Percentiles rank a stretch among this genome's conserved stretches.
Conservation (phyloP, 2,113 vertebrate genomes). For the Pachyramphus minor region DNA sequence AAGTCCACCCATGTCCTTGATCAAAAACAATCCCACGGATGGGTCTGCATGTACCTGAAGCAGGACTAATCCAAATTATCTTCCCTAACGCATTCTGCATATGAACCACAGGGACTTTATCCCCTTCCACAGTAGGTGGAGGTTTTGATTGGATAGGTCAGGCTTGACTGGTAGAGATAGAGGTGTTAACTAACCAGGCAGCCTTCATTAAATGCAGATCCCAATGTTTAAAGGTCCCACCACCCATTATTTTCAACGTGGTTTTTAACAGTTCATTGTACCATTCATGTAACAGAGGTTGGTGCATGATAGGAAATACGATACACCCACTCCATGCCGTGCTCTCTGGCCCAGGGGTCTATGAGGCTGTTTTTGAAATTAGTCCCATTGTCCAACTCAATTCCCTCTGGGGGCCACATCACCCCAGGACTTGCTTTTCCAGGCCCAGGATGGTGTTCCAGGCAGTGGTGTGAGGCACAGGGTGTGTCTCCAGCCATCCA, state of each 20-base stretch:
- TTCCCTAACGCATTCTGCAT: background rate
- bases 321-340: no score
- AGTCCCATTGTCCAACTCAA: background rate
- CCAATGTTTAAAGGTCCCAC: background rate
- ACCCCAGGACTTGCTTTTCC: background rate
- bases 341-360: background rate
- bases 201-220: background rate
- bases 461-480: background rate
- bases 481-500: background rate
- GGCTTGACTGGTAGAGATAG: background rate
- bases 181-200: background rate
- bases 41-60: background rate
- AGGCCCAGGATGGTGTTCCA: background rate
- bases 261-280: background rate
- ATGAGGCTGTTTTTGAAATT: background rate
- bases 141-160: background rate
- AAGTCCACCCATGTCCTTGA: background rate
- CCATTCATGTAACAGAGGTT: background rate
- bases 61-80: background rate
- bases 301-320: no score
- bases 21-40: background rate
- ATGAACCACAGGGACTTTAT: background rate
- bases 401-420: background rate
- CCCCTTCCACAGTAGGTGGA: background rate
- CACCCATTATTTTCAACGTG: background rate